These are phyloP conservation scores for Oopsacas minuta DNA, from an alignment of 37 sponge, comb jelly and placozoan genomes.

Conservation along the genomic window DNA sequence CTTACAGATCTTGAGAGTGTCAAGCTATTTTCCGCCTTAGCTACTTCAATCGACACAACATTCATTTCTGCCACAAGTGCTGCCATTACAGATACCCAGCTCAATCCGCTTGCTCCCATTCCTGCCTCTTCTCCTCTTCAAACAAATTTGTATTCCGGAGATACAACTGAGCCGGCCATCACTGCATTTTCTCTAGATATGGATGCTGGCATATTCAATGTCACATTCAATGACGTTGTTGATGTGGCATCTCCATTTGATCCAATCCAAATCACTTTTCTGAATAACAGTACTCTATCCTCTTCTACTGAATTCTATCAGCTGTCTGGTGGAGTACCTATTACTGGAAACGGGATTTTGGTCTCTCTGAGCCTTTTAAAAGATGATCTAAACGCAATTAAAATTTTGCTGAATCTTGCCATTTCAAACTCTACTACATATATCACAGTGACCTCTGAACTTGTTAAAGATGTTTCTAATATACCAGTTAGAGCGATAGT, in stretches of 20 bases:
- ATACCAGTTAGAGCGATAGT: not conserved
- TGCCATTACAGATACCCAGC: slow-evolving; percentile 20
- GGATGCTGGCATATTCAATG: not conserved
- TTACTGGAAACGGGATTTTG: slow-evolving; percentile 14
- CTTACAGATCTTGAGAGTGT: not conserved
- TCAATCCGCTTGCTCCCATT: slow-evolving; percentile 17
- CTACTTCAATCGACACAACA: not conserved
- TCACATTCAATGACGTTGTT: slow-evolving; percentile 20
- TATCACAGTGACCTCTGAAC: slow-evolving; percentile 47
- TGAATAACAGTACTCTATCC: slow-evolving; percentile 23
- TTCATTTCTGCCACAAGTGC: not conserved
- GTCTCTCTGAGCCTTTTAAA: not conserved
- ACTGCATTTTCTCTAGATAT: slow-evolving; percentile 8
- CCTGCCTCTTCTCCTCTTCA: slow-evolving; percentile 10
- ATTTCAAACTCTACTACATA: not conserved
- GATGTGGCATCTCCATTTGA: slow-evolving; percentile 37
- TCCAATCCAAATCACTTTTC: slow-evolving; percentile 44
- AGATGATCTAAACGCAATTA: slow-evolving; percentile 15
- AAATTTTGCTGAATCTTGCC: not conserved
- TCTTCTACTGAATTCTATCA: slow-evolving; percentile 35
- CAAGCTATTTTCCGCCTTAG: not conserved
- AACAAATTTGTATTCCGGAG: not conserved
- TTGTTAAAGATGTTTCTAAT: slow-evolving; percentile 50
- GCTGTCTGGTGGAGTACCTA: slow-evolving; percentile 45
- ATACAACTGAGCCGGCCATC: slow-evolving; percentile 16